These are phyloP conservation scores for Chamaedrilus cognettii DNA, from an alignment of 2,888 invertebrate species.

Conservation along the genomic window DNA sequence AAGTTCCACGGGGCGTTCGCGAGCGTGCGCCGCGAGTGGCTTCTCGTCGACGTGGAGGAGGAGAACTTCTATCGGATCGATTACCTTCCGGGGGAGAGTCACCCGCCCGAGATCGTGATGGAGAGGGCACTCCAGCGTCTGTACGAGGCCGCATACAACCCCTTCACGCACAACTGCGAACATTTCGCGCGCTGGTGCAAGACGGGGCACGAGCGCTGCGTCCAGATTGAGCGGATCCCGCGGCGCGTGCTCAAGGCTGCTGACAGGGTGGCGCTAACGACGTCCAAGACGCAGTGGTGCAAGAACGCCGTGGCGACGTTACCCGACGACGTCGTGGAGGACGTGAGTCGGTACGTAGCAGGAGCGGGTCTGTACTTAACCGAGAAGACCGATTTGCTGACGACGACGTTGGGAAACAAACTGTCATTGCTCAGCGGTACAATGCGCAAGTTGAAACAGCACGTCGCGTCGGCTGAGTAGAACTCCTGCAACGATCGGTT, in stretches of 20 bases:
- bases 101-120: neutral
- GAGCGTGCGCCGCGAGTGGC: constrained; percentile 13
- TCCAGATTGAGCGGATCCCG: constrained; percentile 8
- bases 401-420: too few relatives aligned
- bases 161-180: constrained; percentile 11
- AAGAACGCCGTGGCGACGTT: neutral
- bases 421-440: too few relatives aligned
- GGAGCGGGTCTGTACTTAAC: too few relatives aligned
- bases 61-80: constrained; percentile 13
- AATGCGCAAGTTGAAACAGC: too few relatives aligned
- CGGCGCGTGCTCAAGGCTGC: constrained; percentile 2
- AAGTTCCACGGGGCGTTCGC: constrained; percentile 10
- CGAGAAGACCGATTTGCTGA: too few relatives aligned
- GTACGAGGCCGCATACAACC: constrained; percentile 8
- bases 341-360: too few relatives aligned
- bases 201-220: neutral
- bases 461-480: too few relatives aligned
- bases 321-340: too few relatives aligned
- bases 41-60: neutral
- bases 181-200: constrained; percentile 19
- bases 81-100: neutral
- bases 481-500: too few relatives aligned
- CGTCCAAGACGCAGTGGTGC: neutral
- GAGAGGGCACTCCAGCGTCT: constrained; percentile 1
- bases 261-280: neutral